Conservation (phyloP, 1,140 invertebrate species). For the Apis cerana region DNA sequence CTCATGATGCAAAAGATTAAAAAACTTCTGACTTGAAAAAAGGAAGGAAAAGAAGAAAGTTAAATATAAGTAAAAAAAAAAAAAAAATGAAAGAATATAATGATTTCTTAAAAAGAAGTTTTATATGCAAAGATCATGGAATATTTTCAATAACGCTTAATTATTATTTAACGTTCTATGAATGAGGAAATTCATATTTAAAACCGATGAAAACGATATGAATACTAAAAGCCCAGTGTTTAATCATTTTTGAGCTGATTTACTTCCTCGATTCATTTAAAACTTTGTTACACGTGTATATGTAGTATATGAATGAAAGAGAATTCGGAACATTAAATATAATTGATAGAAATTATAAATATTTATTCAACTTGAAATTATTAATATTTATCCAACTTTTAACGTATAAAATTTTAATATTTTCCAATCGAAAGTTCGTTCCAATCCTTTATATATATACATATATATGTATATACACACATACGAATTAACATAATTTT, state of each 20-base stretch:
- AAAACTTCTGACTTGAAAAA: not conserved
- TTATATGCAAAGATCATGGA: not conserved
- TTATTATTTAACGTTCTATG: not conserved
- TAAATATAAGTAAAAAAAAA: too few relatives aligned
- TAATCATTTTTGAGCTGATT: constrained; percentile 3
- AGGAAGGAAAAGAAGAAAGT: not conserved
- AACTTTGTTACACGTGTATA: not conserved
- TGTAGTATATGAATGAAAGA: not conserved
- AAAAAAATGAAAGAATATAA: too few relatives aligned
- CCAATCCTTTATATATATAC: not conserved
- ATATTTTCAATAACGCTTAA: not conserved
- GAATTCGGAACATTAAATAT: not conserved
- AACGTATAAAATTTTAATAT: not conserved
- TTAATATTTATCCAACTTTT: constrained; percentile 3
- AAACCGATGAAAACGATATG: not conserved
- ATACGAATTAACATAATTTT: not conserved
- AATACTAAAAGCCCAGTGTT: not conserved
- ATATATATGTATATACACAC: too few relatives aligned
- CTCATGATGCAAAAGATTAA: not conserved
- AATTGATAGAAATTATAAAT: not conserved
- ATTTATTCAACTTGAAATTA: not conserved
- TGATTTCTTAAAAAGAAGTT: not conserved
- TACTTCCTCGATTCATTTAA: not conserved
- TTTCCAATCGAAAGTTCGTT: not conserved
- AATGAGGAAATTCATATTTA: not conserved